These are phyloP conservation scores for Plestiodon gilberti DNA, from an alignment of 2,113 vertebrate genomes.

Conservation along the genomic window DNA sequence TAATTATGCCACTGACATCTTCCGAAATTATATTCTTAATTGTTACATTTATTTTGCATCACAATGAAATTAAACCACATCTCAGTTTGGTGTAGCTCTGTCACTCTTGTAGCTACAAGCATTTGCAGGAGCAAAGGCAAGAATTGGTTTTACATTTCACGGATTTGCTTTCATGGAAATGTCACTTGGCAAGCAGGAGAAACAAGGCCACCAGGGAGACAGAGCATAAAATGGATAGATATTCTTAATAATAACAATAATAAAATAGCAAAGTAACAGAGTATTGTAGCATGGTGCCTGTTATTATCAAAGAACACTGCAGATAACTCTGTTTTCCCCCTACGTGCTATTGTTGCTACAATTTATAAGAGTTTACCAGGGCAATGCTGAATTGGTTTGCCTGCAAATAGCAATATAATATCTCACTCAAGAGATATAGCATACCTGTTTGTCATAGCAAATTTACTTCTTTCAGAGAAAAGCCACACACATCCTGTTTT, in stretches of 20 bases:
- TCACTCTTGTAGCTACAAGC: slow-evolving; percentile 24
- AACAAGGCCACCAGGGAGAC: slow-evolving; percentile 63
- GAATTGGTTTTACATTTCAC: slow-evolving; percentile 57
- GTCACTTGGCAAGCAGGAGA: slow-evolving; percentile 57
- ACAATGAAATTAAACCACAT: slow-evolving; percentile 70
- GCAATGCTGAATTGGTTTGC: slow-evolving; percentile 52
- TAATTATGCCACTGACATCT: slow-evolving; percentile 78
- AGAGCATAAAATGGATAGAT: slow-evolving; percentile 59
- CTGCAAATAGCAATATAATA: slow-evolving; percentile 60
- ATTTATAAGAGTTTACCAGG: slow-evolving; percentile 54
- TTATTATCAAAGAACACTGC: slow-evolving; percentile 30
- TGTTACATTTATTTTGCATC: slow-evolving; percentile 80
- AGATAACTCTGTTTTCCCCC: slow-evolving; percentile 2
- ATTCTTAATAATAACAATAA: slow-evolving; percentile 53
- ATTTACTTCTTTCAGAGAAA: slow-evolving; percentile 40
- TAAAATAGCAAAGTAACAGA: slow-evolving; percentile 28
- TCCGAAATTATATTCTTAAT: slow-evolving; percentile 82
- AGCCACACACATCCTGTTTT: slow-evolving; percentile 40
- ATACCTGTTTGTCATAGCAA: slow-evolving; percentile 68
- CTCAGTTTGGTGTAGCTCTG: slow-evolving; percentile 31
- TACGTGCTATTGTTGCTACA: slow-evolving; percentile 52
- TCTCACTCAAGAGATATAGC: slow-evolving; percentile 67
- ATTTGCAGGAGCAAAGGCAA: not conserved
- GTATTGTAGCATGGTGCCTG: slow-evolving; percentile 35
- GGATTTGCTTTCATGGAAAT: slow-evolving; percentile 50